Evolutionary conservation across 37 sponge, comb jelly and placozoan genomes (phyloP).

Genomic region (Chondrilla cf. caribensis): DNA sequence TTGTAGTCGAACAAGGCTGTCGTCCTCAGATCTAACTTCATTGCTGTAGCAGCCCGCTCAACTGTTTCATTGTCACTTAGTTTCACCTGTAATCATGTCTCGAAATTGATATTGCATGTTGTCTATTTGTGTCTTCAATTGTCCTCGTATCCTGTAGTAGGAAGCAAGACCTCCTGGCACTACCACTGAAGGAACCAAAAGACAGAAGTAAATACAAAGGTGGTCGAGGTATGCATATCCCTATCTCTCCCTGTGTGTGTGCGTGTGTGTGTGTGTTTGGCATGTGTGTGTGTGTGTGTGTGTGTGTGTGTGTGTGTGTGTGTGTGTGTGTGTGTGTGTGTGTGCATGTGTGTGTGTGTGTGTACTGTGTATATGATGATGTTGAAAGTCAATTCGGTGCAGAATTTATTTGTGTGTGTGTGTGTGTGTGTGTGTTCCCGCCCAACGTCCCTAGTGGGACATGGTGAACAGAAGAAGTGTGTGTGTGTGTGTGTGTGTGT

Average conservation of each 20-base stretch:
- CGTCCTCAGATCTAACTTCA: neutral
- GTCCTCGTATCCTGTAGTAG: neutral
- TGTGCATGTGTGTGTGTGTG: neutral
- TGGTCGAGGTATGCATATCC: neutral
- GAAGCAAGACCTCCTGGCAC: neutral
- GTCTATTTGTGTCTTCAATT: no score
- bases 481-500: conserved; percentile 21
- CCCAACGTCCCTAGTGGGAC: no score
- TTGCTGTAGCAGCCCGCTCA: neutral
- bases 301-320: conserved; percentile 16
- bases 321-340: conserved; percentile 19
- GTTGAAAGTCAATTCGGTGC: no score
- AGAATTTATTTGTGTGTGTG: neutral
- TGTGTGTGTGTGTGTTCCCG: neutral
- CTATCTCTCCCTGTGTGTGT: neutral
- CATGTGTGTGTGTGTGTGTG: conserved; percentile 4
- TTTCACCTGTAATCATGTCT: no score
- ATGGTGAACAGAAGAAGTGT: neutral
- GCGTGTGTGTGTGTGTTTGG: neutral
- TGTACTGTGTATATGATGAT: neutral
- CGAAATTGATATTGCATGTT: no score
- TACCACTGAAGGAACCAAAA: neutral
- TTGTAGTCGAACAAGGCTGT: no score
- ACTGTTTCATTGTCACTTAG: no score
- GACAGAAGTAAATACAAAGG: neutral